Percentiles rank a stretch among this genome's conserved stretches.
Conservation (phyloP, 1,140 invertebrate species). For the Leptoteleia sp. region DNA sequence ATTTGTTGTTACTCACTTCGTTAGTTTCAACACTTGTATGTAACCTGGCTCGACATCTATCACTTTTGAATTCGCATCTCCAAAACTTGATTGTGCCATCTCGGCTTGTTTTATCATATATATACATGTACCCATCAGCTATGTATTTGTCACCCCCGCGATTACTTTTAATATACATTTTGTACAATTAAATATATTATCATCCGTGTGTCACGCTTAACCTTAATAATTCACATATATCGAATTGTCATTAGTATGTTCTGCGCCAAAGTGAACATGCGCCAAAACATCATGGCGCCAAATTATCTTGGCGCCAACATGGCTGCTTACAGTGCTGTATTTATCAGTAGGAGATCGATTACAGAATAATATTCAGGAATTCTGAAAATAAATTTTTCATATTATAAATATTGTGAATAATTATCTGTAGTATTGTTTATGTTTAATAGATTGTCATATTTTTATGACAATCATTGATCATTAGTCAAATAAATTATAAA, state of each 20-base stretch:
- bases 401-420: no score
- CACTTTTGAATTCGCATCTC: constrained; percentile 55
- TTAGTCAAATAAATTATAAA: no score
- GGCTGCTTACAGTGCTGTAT: constrained; percentile 23
- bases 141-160: constrained; percentile 50
- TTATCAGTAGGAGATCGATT: no score
- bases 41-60: constrained; percentile 44
- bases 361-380: no score
- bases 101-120: constrained; percentile 46
- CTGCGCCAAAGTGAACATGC: constrained; percentile 60
- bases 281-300: constrained; percentile 61
- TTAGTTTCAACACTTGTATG: constrained; percentile 53
- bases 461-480: no score
- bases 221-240: constrained; percentile 11
- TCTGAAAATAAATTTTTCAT: no score
- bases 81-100: constrained; percentile 56
- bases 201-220: constrained; percentile 1
- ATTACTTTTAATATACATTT: constrained; percentile 53
- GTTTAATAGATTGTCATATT: no score
- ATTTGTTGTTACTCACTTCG: no score
- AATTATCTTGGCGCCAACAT: constrained; percentile 57
- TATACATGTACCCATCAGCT: constrained; percentile 51
- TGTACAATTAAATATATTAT: constrained; percentile 1
- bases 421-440: no score
- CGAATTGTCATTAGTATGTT: constrained; percentile 16